These are phyloP conservation scores for Forbesichthys papilliferus DNA, from an alignment of 2,113 vertebrate species.

Conservation along the genomic window DNA sequence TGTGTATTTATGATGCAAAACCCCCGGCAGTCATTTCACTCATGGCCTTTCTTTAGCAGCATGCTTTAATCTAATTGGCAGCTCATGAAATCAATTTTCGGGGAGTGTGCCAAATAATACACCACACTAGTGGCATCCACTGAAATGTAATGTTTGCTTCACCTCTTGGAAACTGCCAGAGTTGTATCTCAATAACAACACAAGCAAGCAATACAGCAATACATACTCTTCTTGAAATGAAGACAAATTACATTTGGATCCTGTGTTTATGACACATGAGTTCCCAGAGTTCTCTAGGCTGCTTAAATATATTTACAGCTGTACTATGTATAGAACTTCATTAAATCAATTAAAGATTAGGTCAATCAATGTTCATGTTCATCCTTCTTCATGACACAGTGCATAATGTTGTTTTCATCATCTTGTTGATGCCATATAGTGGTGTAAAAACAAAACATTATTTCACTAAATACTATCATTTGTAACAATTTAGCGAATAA, in stretches of 20 bases:
- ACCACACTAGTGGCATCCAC: slow-evolving; percentile 25
- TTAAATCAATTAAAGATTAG: too few species aligned
- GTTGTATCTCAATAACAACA: slow-evolving; percentile 39
- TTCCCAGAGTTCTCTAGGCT: too few species aligned
- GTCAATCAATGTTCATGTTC: too few species aligned
- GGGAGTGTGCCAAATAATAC: slow-evolving; percentile 53
- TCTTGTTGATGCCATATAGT: too few species aligned
- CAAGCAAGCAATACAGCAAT: slow-evolving; percentile 32
- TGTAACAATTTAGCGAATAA: too few species aligned
- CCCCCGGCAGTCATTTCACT: slow-evolving; percentile 49
- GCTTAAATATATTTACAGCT: too few species aligned
- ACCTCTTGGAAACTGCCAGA: slow-evolving; percentile 55
- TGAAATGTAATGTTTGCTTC: slow-evolving; percentile 59
- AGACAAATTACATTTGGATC: neutral
- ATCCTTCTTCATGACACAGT: too few species aligned
- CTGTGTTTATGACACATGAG: too few species aligned
- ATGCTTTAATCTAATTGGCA: slow-evolving; percentile 63
- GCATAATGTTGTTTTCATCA: too few species aligned
- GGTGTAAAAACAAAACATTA: too few species aligned
- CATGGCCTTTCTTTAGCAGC: slow-evolving; percentile 41
- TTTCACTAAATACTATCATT: too few species aligned
- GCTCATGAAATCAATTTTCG: slow-evolving; percentile 57
- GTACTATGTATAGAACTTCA: too few species aligned
- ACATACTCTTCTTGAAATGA: slow-evolving; percentile 24
- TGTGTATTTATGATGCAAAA: slow-evolving; percentile 41